Evolutionary conservation across 1,140 invertebrate species (phyloP).

Genomic region (Gyrodactylus salaris): DNA sequence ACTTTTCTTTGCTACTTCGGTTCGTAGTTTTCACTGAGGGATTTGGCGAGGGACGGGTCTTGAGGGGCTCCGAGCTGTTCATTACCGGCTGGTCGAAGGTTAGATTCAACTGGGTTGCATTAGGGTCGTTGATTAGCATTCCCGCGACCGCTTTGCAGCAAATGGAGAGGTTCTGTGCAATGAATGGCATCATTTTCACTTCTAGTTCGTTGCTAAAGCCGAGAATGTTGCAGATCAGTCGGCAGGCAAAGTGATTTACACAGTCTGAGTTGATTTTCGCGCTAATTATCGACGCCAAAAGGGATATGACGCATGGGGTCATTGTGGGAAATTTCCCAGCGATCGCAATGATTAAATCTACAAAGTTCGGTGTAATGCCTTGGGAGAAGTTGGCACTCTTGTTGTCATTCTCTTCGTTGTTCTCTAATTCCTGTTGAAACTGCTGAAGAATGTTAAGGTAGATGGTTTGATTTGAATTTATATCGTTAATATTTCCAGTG

Average conservation of each 20-base stretch:
- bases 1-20: slow-evolving; percentile 21
- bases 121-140: background rate
- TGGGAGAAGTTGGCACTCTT: background rate
- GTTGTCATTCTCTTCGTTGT: background rate
- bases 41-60: background rate
- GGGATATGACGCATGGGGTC: background rate
- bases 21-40: background rate
- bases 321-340: background rate
- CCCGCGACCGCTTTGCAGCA: background rate
- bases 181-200: background rate
- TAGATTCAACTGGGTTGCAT: background rate
- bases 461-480: background rate
- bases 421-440: background rate
- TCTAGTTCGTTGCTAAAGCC: background rate
- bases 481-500: background rate
- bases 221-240: background rate
- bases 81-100: background rate
- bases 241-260: background rate
- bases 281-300: background rate
- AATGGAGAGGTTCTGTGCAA: background rate
- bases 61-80: background rate
- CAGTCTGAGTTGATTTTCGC: background rate
- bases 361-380: background rate
- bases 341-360: background rate
- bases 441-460: background rate